Conservation (phyloP, 2,113 vertebrate genomes). For the Pelecanus crispus region DNA sequence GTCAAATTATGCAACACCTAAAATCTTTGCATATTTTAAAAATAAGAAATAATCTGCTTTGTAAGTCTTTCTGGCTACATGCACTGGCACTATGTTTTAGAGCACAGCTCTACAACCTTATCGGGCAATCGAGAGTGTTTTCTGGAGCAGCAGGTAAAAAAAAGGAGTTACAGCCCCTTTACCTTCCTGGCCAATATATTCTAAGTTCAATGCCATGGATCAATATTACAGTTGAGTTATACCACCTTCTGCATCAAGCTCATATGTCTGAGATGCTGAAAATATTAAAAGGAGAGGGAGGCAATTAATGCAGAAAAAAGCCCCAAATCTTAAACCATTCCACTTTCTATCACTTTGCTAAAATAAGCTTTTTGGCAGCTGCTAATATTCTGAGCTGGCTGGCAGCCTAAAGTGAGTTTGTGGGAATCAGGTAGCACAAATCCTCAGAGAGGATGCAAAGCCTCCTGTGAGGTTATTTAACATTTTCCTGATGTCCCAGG, state of each 20-base stretch:
- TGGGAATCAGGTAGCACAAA: constrained; percentile 17
- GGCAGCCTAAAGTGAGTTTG: not conserved
- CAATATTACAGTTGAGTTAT: not conserved
- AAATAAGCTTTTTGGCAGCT: constrained; percentile 24
- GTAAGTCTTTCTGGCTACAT: not conserved
- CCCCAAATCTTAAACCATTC: not conserved
- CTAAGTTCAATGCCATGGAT: not conserved
- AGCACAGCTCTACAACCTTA: not conserved
- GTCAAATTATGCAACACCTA: not conserved
- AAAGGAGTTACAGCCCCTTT: not conserved
- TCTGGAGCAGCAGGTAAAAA: not conserved
- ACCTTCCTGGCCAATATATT: not conserved
- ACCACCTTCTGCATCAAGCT: not conserved
- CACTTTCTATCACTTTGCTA: not conserved
- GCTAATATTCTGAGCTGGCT: constrained; percentile 3
- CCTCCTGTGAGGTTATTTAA: not conserved
- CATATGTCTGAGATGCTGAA: not conserved
- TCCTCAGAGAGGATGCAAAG: not conserved
- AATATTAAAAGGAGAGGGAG: not conserved
- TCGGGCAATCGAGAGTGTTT: not conserved
- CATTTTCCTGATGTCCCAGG: not conserved
- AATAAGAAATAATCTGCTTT: not conserved
- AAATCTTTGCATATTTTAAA: not conserved
- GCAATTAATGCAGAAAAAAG: not conserved
- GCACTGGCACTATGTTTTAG: not conserved